A percentile compares a stretch with the other conserved stretches of the same genome.
Conservation (phyloP, 1,140 invertebrate genomes). For the Lepidurus couesii region DNA sequence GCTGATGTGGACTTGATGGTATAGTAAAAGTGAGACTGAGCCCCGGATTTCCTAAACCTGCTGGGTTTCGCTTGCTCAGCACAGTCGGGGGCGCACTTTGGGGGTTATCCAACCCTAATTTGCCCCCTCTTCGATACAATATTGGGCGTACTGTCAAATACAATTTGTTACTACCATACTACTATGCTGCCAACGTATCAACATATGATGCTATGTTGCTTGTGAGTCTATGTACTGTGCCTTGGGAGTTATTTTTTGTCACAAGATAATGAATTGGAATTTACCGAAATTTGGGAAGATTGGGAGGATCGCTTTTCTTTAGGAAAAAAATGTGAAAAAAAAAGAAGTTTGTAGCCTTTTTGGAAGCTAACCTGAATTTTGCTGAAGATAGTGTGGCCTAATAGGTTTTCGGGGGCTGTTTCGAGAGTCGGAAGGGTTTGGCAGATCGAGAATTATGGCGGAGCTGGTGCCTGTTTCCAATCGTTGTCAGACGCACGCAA, state of each 20-base stretch:
- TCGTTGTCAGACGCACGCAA: conserved; percentile 17
- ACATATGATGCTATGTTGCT: too few species aligned
- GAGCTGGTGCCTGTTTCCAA: conserved; percentile 12
- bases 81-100: conserved; percentile 17
- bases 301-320: too few species aligned
- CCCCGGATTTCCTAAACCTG: background rate
- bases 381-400: conserved; percentile 7
- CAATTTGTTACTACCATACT: too few species aligned
- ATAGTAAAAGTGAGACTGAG: background rate
- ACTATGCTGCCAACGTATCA: background rate
- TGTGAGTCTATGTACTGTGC: too few species aligned
- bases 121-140: background rate
- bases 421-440: background rate
- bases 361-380: conserved; percentile 5
- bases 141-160: background rate
- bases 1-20: conserved; percentile 21
- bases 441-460: conserved; percentile 18
- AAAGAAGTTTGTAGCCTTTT: background rate
- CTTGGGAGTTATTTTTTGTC: too few species aligned
- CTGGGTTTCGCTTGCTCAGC: conserved; percentile 7
- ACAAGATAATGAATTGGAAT: too few species aligned
- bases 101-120: conserved; percentile 16
- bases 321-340: too few species aligned
- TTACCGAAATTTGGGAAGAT: too few species aligned
- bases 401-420: conserved; percentile 14